These are phyloP conservation scores for Conger conger DNA, from an alignment of 2,113 vertebrate genomes.

Conservation along the genomic window DNA sequence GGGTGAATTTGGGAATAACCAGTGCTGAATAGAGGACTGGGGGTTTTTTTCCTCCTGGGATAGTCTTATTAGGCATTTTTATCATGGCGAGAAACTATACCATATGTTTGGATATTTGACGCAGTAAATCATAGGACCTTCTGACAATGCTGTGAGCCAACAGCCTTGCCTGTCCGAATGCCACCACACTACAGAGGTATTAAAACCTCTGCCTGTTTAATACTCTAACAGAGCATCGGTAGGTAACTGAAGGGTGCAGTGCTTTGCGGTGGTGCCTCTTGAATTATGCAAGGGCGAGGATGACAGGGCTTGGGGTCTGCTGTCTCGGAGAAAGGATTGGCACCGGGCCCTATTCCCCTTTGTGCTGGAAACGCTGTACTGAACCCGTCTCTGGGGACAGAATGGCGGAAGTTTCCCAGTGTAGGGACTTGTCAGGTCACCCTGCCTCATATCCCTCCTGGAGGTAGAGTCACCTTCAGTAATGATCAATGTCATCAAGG, in stretches of 20 bases:
- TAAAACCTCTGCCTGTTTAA: background rate
- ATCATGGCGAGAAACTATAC: too few relatives aligned
- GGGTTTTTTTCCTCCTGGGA: background rate
- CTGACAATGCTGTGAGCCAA: background rate
- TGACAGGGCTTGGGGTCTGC: background rate
- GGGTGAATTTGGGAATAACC: background rate
- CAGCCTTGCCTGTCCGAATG: background rate
- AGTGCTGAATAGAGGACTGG: background rate
- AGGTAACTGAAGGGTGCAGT: background rate
- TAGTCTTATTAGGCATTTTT: background rate
- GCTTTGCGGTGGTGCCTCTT: background rate
- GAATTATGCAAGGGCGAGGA: background rate
- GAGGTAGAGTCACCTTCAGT: background rate
- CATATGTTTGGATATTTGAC: too few relatives aligned
- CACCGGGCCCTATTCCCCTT: background rate
- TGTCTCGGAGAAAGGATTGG: background rate
- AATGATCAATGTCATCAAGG: background rate
- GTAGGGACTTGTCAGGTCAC: background rate
- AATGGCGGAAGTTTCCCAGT: background rate
- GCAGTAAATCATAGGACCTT: background rate
- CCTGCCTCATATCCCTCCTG: background rate
- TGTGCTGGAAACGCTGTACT: background rate
- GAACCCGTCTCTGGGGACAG: conserved; percentile 1
- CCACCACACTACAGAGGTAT: background rate
- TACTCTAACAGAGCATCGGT: background rate